Conservation (phyloP, 2,888 invertebrate genomes). For the Ceriagrion tenellum region DNA sequence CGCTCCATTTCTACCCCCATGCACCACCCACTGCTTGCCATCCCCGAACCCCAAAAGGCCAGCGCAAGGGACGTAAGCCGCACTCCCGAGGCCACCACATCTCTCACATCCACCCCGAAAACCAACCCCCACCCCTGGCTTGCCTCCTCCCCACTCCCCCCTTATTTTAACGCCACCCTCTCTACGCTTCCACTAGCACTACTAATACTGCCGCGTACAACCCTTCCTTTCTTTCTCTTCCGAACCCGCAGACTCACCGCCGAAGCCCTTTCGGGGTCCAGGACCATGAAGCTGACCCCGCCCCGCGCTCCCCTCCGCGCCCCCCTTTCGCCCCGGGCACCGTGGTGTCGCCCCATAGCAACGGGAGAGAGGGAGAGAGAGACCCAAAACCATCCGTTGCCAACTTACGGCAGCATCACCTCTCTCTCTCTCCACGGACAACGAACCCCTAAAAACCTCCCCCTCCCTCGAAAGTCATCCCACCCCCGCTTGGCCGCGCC, state of each 20-base stretch:
- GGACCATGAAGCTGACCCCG: slow-evolving; percentile 60
- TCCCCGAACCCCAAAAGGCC: background rate
- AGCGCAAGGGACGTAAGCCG: background rate
- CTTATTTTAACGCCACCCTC: background rate
- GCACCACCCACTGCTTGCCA: background rate
- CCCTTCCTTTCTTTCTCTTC: slow-evolving; percentile 17
- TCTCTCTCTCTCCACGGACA: background rate
- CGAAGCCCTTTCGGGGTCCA: slow-evolving; percentile 35
- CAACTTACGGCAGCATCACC: slow-evolving; percentile 27
- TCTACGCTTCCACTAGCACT: background rate
- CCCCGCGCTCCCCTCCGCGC: background rate
- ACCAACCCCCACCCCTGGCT: background rate
- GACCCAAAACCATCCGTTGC: slow-evolving; percentile 50
- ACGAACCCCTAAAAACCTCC: background rate
- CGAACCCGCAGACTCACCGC: background rate
- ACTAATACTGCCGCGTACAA: background rate
- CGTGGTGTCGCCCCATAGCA: slow-evolving; percentile 47
- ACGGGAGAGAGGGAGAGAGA: slow-evolving; percentile 23
- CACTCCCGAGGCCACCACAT: slow-evolving; percentile 50
- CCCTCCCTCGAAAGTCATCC: background rate
- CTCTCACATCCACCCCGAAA: background rate
- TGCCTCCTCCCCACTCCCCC: background rate
- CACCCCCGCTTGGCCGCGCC: background rate
- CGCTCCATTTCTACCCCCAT: background rate
- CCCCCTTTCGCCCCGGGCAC: slow-evolving; percentile 36